Conservation (phyloP, 2,113 vertebrate genomes). For the Cnemophilus loriae region DNA sequence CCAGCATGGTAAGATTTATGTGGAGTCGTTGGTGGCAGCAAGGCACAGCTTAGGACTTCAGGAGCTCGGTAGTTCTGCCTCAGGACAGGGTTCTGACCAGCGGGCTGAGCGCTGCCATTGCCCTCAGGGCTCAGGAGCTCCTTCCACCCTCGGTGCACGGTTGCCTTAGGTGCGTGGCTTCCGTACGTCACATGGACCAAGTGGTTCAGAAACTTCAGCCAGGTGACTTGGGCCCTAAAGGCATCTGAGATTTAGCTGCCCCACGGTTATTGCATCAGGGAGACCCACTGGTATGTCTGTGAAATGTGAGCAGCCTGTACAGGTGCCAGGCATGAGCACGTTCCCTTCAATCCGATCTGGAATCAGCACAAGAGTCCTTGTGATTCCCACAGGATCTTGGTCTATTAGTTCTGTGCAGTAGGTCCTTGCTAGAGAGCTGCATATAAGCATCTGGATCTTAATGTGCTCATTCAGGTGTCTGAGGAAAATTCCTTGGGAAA, state of each 20-base stretch:
- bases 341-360: background rate
- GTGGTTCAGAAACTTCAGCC: background rate
- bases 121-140: background rate
- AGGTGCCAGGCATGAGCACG: fast-evolving
- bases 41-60: background rate
- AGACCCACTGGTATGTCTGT: background rate
- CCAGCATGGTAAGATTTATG: background rate
- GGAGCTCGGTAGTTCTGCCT: background rate
- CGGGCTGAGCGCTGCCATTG: background rate
- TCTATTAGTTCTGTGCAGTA: background rate
- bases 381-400: background rate
- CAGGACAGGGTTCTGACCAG: background rate
- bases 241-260: background rate
- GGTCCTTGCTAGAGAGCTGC: background rate
- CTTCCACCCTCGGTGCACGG: fast-evolving
- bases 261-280: background rate
- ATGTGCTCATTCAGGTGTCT: background rate
- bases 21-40: background rate
- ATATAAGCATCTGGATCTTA: background rate
- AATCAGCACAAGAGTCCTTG: background rate
- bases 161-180: background rate
- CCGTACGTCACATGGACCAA: background rate
- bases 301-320: background rate
- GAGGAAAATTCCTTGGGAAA: background rate
- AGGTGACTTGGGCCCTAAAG: background rate